Evolutionary conservation across 1,140 invertebrate species (phyloP), one percentile per base, ranked within the genome.

Genomic region (Drosophila nikananu): DNA sequence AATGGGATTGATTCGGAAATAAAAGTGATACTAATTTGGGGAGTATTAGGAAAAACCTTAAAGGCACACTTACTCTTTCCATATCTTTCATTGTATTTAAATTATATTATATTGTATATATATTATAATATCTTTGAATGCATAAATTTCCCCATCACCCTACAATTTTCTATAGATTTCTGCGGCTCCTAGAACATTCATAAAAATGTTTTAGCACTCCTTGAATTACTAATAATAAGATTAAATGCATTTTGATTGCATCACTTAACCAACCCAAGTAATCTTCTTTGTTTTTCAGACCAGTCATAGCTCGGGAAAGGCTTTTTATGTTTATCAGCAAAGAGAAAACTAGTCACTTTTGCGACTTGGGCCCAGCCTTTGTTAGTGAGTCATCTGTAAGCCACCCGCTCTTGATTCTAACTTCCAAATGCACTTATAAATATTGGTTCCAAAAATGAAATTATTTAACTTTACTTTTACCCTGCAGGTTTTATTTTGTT

Each of bases 261-360:
- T 68, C 65, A 68, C 17, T 9, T 17, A 23, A 30, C 7, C 15
- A 15, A 41, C 8, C 19, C 27, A 19, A 54, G 32, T 17, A 37
- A 39, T 42, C 17, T 42, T 66, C 62, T 66, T 67, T 70, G 62
- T 70, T 42, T 39, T 42, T 13, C 21, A 42, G 9, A 13, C 10
- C 35, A 70, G 23, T 70, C 64, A 72, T 49, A 39, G 52, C 9
- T 19, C 12, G 15, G 32, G 9, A 37, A 46, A 30, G 32, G 32
- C 12, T 17, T 39, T 30, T 30, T 19, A 7, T 68, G 12, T 19
- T 71, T 72, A 72, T 72, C 66, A 71, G 13, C 10, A 41, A 59
- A 58, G 49, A 55, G n/a, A 19, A 32, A 57, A 25, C 21, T 59
- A 71, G 21, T 59, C 66, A 71, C 68, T 10, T 21, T 41, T 6